Base-by-base conservation (phyloP, 2,888 invertebrate species). In the Selenia dentaria region DNA sequence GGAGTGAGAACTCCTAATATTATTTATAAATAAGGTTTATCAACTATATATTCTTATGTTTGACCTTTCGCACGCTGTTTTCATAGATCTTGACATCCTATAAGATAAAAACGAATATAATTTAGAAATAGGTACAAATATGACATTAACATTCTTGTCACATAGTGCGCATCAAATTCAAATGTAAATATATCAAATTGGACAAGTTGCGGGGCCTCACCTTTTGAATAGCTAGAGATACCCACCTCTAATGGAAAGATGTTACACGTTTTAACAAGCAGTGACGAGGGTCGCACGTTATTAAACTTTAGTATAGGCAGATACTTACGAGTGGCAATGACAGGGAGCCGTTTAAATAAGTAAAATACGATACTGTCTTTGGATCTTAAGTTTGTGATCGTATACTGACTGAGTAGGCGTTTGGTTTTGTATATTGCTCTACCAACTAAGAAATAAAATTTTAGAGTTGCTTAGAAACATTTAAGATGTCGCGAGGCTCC, bases 221-320 rank as follows among this genome's bases (percentile, higher is more conserved):
- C 59, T 62, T 59, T 59, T 54, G 58, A 59, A 62, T 60, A 54
- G 55, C 20, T 12, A 2, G 9, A 26, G 14, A 26, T 29, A 42
- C 1, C 13, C 10, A 9, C 18, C 6, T 32, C n/a, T 11, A 31
- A 26, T 11, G 64, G 67, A 71, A 66, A 70, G 59, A 67, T 64
- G 57, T 70, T 67, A 66, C 69, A 63, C 60, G 51, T 58, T 60
- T 61, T 67, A 67, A 66, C 63, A 47, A 66, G 50, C 47, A 25
- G 53, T 79, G 85, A 85, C 77, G 71, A 83, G 83, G 85, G 85
- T 85, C 68, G 57, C 58, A 53, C 59, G 44, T 70, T 70, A 70
- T 72, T 75, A 74, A 78, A 80, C 59, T 78, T 76, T 71, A 18
- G 5, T 18, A 18, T 18, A 5, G 4, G 8, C 22, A 8, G 66